A percentile compares a stretch with the other conserved stretches of the same genome.
These are phyloP conservation scores for Alectoris magna DNA, from an alignment of 2,797 vertebrate genomes.

Conservation along the genomic window DNA sequence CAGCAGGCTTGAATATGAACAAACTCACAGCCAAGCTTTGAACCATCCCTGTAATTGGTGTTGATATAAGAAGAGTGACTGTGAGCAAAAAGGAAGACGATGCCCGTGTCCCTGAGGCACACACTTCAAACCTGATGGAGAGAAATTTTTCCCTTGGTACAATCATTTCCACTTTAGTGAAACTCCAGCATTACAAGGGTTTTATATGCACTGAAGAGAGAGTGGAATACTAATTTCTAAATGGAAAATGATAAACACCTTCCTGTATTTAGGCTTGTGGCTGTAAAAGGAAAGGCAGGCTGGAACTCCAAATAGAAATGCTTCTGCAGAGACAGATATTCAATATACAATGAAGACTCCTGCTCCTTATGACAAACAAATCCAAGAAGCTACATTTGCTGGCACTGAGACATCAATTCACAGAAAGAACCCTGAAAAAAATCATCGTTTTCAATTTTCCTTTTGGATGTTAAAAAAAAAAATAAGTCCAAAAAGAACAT, in stretches of 20 bases:
- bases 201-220: slow-evolving; percentile 39
- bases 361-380: slow-evolving; percentile 1
- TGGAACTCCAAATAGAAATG: slow-evolving; percentile 32
- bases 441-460: background rate
- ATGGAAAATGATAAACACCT: slow-evolving; percentile 51
- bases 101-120: background rate
- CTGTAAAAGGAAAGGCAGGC: slow-evolving; percentile 3
- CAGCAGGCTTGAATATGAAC: slow-evolving; percentile 34
- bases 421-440: background rate
- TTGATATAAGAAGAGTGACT: slow-evolving; percentile 48
- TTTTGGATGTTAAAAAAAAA: background rate
- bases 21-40: slow-evolving; percentile 43
- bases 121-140: slow-evolving; percentile 57
- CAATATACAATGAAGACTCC: background rate
- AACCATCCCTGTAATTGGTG: slow-evolving; percentile 25
- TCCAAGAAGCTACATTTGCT: background rate
- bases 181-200: slow-evolving; percentile 31
- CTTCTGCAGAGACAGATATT: background rate
- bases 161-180: slow-evolving; percentile 45
- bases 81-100: slow-evolving; percentile 43
- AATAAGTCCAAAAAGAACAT: background rate
- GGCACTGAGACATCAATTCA: background rate
- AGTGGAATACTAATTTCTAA: slow-evolving; percentile 61
- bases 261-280: slow-evolving; percentile 29
- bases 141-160: slow-evolving; percentile 50